Evolutionary conservation across 1,140 invertebrate genomes (phyloP).

Genomic region (Coenobita brevimanus): DNA sequence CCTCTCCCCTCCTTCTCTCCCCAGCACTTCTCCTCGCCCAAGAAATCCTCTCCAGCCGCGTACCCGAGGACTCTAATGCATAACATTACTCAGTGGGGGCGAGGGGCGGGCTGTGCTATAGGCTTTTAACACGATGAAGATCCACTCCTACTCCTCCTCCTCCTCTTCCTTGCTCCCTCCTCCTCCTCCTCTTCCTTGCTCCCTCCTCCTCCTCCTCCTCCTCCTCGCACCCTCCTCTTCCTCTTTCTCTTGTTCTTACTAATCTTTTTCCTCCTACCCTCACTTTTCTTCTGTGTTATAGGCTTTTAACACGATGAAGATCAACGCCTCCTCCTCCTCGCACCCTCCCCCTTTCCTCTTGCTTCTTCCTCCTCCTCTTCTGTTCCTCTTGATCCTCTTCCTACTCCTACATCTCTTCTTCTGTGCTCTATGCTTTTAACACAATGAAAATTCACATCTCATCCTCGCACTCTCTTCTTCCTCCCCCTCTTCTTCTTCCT

Average conservation of each 20-base stretch:
- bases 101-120: slow-evolving; percentile 21
- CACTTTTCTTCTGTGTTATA: too few species aligned
- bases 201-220: too few species aligned
- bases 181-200: background rate
- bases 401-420: too few species aligned
- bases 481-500: background rate
- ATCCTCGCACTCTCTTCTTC: too few species aligned
- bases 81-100: slow-evolving; percentile 52
- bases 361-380: background rate
- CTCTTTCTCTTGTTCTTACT: too few species aligned
- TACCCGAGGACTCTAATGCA: slow-evolving; percentile 52
- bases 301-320: slow-evolving; percentile 63
- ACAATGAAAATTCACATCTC: too few species aligned
- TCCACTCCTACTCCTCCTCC: slow-evolving; percentile 1
- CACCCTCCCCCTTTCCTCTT: too few species aligned
- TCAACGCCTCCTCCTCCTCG: slow-evolving; percentile 3
- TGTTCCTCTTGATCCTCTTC: background rate
- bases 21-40: background rate
- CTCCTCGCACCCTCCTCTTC: too few species aligned
- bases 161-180: background rate
- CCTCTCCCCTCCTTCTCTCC: background rate
- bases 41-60: slow-evolving; percentile 15
- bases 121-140: slow-evolving; percentile 63
- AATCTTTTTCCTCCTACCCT: too few species aligned
- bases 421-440: too few species aligned